phyloP scores from a whole-genome alignment of 2,113 vertebrate genomes.

The Illadopsis cleaveri region DNA sequence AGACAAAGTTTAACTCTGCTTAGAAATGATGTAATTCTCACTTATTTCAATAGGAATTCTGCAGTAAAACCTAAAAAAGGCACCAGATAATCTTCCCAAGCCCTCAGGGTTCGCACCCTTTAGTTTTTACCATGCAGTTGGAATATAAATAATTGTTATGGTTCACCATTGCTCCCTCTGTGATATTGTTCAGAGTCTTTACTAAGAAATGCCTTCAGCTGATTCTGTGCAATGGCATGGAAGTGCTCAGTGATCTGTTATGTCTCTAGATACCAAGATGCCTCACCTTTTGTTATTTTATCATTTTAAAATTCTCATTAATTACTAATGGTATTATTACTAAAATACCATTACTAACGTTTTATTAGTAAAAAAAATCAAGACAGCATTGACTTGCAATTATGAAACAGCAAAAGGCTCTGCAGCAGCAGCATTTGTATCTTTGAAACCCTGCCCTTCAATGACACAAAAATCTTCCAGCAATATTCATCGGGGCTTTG shows the following conservation, averaged over 20 bases:
- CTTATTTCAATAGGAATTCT: not conserved
- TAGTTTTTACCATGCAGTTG: not conserved
- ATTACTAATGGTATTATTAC: not conserved
- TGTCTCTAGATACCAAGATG: not conserved
- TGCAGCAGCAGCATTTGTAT: not conserved
- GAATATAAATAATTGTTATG: not conserved
- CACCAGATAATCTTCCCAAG: not conserved
- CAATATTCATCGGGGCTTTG: not conserved
- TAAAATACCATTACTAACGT: not conserved
- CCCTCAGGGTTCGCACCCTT: not conserved
- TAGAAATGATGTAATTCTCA: not conserved
- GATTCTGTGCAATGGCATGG: not conserved
- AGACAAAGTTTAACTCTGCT: not conserved
- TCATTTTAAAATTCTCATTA: not conserved
- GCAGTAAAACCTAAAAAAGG: not conserved
- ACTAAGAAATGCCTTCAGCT: not conserved
- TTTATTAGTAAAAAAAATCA: not conserved
- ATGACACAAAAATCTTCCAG: not conserved
- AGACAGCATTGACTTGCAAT: not conserved
- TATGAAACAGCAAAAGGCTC: not conserved
- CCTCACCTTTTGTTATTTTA: not conserved
- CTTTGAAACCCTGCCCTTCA: not conserved
- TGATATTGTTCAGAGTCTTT: not conserved
- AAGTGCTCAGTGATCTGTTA: slow-evolving; percentile 15
- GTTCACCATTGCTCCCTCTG: not conserved